Percentiles rank a stretch among this genome's conserved stretches.
These are phyloP conservation scores for Bos indicus DNA, from an alignment of 2,113 vertebrate genomes.

Conservation along the genomic window DNA sequence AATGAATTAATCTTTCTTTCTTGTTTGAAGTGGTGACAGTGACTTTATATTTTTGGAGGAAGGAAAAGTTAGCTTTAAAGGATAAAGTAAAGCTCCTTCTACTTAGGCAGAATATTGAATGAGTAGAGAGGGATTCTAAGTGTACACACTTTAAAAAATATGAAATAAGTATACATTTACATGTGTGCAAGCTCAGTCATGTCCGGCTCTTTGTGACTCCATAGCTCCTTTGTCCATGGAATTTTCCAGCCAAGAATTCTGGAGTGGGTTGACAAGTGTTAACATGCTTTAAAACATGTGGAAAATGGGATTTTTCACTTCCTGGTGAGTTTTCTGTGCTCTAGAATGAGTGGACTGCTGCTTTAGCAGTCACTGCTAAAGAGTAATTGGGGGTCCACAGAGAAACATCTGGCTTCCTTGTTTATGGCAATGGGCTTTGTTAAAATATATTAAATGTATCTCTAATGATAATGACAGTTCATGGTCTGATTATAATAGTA, in stretches of 20 bases:
- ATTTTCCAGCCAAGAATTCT: background rate
- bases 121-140: background rate
- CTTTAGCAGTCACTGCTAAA: conserved; percentile 73
- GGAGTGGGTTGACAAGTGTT: background rate
- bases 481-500: background rate
- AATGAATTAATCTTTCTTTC: background rate
- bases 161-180: background rate
- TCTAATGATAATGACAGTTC: background rate
- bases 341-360: conserved; percentile 43
- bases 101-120: background rate
- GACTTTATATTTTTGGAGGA: background rate
- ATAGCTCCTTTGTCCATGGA: background rate
- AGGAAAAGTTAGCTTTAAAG: conserved; percentile 6
- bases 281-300: background rate
- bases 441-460: background rate
- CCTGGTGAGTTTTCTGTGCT: background rate
- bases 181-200: fast-evolving
- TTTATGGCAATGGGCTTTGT: conserved; percentile 45
- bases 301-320: conserved; percentile 1
- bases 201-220: background rate
- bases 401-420: conserved; percentile 71
- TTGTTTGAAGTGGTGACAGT: background rate
- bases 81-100: background rate
- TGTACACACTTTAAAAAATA: background rate
- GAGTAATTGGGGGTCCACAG: conserved; percentile 71